phyloP scores from a whole-genome alignment of 2,888 invertebrate genomes.

The Aromia moschata region DNA sequence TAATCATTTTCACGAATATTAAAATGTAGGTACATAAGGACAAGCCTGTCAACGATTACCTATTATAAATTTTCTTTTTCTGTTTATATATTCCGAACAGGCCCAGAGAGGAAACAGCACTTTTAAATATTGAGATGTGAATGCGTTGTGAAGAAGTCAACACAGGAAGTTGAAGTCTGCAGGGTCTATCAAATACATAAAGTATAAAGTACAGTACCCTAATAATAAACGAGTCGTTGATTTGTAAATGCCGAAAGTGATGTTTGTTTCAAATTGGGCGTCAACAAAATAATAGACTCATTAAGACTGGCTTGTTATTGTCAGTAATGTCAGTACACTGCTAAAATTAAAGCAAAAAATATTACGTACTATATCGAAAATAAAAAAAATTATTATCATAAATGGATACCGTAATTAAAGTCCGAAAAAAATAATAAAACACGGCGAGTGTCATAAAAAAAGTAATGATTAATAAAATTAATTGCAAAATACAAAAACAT shows the following conservation, averaged over 20 bases:
- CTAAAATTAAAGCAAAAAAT: too few species aligned
- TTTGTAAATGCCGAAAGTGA: slow-evolving; percentile 17
- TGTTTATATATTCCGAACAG: slow-evolving; percentile 58
- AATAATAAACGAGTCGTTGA: slow-evolving; percentile 24
- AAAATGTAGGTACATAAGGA: slow-evolving; percentile 18
- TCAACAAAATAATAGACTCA: slow-evolving; percentile 7
- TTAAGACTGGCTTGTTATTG: too few species aligned
- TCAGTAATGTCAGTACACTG: too few species aligned
- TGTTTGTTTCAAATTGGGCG: slow-evolving; percentile 15
- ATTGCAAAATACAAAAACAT: slow-evolving; percentile 29
- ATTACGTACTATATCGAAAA: too few species aligned
- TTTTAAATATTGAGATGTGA: slow-evolving; percentile 53
- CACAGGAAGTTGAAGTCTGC: slow-evolving; percentile 52
- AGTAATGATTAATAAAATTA: slow-evolving; percentile 21
- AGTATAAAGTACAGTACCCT: slow-evolving; percentile 14
- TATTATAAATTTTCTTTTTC: slow-evolving; percentile 45
- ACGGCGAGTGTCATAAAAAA: too few species aligned
- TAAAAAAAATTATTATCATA: too few species aligned
- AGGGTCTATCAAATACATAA: slow-evolving; percentile 44
- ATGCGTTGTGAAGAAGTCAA: slow-evolving; percentile 44
- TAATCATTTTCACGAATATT: too few species aligned
- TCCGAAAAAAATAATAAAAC: neutral
- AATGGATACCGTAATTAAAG: too few species aligned
- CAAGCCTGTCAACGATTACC: slow-evolving; percentile 30
- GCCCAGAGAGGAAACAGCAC: slow-evolving; percentile 57